Percentiles rank a stretch among this genome's conserved stretches.
Evolutionary conservation across 2,113 vertebrate genomes (phyloP).

Genomic region (Psittacula cyanocephala): DNA sequence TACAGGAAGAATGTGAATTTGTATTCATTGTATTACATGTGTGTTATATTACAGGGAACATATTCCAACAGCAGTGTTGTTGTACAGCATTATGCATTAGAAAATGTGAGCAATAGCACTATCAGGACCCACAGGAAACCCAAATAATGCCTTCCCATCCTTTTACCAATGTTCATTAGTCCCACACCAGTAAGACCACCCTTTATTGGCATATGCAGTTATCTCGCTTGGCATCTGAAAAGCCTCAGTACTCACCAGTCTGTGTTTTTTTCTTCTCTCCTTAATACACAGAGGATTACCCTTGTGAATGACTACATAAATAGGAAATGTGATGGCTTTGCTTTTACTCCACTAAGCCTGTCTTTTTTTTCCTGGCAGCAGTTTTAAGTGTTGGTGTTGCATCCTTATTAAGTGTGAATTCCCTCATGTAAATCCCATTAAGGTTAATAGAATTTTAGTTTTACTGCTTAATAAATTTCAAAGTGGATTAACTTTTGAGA

Average conservation of each 20-base stretch:
- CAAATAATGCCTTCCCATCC: neutral
- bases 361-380: constrained; percentile 1
- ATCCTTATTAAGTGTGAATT: constrained; percentile 54
- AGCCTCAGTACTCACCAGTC: neutral
- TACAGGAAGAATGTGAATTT: neutral
- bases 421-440: constrained; percentile 50
- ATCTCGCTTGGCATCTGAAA: neutral
- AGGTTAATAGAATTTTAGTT: constrained; percentile 64
- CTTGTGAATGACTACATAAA: constrained; percentile 42
- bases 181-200: neutral
- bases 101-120: neutral
- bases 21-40: neutral
- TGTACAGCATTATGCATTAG: neutral
- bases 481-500: constrained; percentile 48
- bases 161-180: neutral
- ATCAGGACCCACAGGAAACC: neutral
- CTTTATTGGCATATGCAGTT: neutral
- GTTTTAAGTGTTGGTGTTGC: constrained; percentile 14
- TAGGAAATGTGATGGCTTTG: constrained; percentile 38
- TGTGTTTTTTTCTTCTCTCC: neutral
- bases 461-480: constrained; percentile 58
- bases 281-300: constrained; percentile 32
- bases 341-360: constrained; percentile 13
- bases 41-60: neutral
- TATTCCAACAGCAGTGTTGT: neutral